Evolutionary conservation across 2,797 vertebrate species (phyloP), one percentile per base, ranked within the genome.

Genomic region (Falco peregrinus): DNA sequence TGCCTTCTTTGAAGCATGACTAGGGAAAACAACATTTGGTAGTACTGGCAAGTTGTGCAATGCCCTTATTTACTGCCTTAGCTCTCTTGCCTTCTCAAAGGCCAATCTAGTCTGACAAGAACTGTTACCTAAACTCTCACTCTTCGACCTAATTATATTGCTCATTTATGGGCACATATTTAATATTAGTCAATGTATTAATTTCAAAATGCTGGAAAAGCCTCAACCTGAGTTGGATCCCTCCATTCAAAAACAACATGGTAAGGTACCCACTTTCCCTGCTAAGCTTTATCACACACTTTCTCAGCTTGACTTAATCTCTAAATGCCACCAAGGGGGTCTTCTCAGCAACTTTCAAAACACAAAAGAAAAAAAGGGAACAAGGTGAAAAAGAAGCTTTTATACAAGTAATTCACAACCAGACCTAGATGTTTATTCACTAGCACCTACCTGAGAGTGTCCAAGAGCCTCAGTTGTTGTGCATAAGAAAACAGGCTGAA

Each of bases 321-420:
- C 25, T 51, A 88, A 93, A 60, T 25, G 0, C 20, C 13, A 79
- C 18, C 25, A 75, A 47, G 29, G 78, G 1, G 10, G 3, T 56
- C n/a, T 89, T 84, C 39, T 69, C 19, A 73, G 19, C 12, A 68
- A 35, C 39, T 68, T 67, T n/a, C 37, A 80, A 67, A 69, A 9
- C 11, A 26, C 3, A 70, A 53, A 37, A 70, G 22, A 11, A 33
- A 26, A 21, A 28, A 11, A 13, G 4, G 4, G 1, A 59, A 4
- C 0, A 37, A 0, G 0, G 0, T 16, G 9, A 59, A 53, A 45
- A 12, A 35, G 47, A 61, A 71, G 15, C 9, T 79, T 74, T 93
- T 53, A 54, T 35, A 28, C 24, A 79, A 87, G 7, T 63, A 59
- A 29, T n/a, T 41, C 51, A 64, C 31, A 88, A 13, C 22, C 5